Evolutionary conservation across 2,888 invertebrate species (phyloP).

Genomic region (Dasypolia templi): DNA sequence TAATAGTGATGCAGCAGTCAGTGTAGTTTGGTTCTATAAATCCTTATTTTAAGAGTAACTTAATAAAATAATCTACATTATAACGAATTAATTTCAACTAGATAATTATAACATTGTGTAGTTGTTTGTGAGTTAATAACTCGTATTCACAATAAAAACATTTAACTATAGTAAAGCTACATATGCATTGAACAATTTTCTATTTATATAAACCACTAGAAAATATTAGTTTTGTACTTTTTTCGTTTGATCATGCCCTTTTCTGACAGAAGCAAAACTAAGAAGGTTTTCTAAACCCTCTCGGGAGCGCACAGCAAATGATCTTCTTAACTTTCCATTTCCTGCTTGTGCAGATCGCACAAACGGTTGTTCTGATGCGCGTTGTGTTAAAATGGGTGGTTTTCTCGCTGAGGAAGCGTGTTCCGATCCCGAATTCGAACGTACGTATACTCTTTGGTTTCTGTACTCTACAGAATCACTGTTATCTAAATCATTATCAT

Average conservation of each 20-base stretch:
- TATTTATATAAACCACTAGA: constrained; percentile 35
- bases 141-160: constrained; percentile 36
- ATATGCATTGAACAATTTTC: constrained; percentile 43
- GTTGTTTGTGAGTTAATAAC: constrained; percentile 35
- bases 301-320: constrained; percentile 86
- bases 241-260: constrained; percentile 79
- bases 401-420: constrained; percentile 62
- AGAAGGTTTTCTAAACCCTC: constrained; percentile 87
- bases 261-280: constrained; percentile 79
- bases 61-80: constrained; percentile 17
- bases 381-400: constrained; percentile 70
- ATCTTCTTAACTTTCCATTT: constrained; percentile 84
- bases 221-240: constrained; percentile 72
- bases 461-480: constrained; percentile 79
- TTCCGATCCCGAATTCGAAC: constrained; percentile 79
- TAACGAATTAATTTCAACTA: constrained; percentile 34
- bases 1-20: constrained; percentile 29
- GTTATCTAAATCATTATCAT: constrained; percentile 65
- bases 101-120: constrained; percentile 33
- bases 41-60: constrained; percentile 11
- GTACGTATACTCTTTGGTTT: constrained; percentile 70
- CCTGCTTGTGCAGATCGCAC: constrained; percentile 78
- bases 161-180: constrained; percentile 62
- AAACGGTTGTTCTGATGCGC: constrained; percentile 81
- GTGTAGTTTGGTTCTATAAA: constrained; percentile 19